Evolutionary conservation across 37 sponge, comb jelly and placozoan species (phyloP).

Genomic region (Oopsacas minuta): DNA sequence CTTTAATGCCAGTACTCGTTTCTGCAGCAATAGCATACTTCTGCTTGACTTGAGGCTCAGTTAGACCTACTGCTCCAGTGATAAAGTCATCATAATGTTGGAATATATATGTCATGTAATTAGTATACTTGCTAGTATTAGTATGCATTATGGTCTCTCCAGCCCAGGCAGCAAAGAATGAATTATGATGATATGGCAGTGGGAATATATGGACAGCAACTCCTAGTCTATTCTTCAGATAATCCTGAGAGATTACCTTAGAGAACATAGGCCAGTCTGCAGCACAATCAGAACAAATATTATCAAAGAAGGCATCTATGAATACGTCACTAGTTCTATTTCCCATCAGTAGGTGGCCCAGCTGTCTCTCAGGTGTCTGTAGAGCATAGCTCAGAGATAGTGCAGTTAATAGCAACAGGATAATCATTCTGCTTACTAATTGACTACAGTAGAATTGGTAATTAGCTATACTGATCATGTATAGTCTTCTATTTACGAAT

Average conservation of each 20-base stretch:
- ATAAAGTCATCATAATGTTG: neutral
- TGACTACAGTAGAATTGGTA: too few species aligned
- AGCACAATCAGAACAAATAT: neutral
- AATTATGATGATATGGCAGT: neutral
- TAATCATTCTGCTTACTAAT: too few species aligned
- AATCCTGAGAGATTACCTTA: neutral
- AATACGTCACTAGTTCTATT: neutral
- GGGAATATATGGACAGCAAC: neutral
- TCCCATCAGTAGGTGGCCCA: neutral
- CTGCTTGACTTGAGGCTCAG: neutral
- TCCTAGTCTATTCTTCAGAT: neutral
- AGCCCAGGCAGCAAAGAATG: slow-evolving; percentile 14
- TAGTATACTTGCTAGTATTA: neutral
- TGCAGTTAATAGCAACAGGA: neutral
- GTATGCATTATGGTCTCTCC: neutral
- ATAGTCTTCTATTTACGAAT: too few species aligned
- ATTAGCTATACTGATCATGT: too few species aligned
- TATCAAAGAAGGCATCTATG: neutral
- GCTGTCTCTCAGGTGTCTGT: neutral
- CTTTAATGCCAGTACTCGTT: neutral
- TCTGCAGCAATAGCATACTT: neutral
- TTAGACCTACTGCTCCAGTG: neutral
- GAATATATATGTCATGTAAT: neutral
- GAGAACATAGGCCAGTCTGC: neutral
- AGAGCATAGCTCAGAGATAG: neutral